These are phyloP conservation scores for Zingel zingel DNA, from an alignment of 2,113 vertebrate genomes.

Conservation along the genomic window DNA sequence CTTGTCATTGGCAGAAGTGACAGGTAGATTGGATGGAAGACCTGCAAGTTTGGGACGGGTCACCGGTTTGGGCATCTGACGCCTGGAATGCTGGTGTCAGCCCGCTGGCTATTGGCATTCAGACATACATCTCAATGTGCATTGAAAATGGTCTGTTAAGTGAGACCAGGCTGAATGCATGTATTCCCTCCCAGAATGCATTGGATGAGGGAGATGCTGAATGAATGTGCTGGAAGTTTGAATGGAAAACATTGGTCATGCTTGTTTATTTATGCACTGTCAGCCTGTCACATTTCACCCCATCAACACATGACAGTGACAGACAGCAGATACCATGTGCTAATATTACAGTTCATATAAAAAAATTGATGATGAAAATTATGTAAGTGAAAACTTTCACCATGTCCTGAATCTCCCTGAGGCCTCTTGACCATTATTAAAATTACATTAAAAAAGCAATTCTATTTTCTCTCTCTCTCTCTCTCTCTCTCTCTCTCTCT, in stretches of 20 bases:
- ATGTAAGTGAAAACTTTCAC: background rate
- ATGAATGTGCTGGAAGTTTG: background rate
- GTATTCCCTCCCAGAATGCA: constrained; percentile 42
- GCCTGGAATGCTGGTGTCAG: constrained; percentile 59
- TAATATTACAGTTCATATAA: background rate
- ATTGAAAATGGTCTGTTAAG: constrained; percentile 55
- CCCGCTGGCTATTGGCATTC: constrained; percentile 62
- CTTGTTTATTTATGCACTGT: background rate
- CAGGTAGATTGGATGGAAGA: constrained; percentile 77
- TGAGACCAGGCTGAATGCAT: constrained; percentile 56
- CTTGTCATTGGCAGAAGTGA: constrained; percentile 77
- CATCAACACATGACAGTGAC: background rate
- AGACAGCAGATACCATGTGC: background rate
- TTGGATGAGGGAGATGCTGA: constrained; percentile 13
- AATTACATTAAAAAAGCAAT: background rate
- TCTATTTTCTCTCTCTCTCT: background rate
- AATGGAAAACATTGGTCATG: constrained; percentile 4
- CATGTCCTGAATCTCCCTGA: background rate
- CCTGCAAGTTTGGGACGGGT: constrained; percentile 70
- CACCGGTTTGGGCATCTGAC: constrained; percentile 62
- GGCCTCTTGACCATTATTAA: background rate
- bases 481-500: too few species aligned
- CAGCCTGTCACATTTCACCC: background rate
- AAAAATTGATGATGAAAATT: background rate
- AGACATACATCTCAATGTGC: constrained; percentile 42